Conservation (phyloP, 1,140 invertebrate genomes). For the Dinoponera quadriceps region DNA sequence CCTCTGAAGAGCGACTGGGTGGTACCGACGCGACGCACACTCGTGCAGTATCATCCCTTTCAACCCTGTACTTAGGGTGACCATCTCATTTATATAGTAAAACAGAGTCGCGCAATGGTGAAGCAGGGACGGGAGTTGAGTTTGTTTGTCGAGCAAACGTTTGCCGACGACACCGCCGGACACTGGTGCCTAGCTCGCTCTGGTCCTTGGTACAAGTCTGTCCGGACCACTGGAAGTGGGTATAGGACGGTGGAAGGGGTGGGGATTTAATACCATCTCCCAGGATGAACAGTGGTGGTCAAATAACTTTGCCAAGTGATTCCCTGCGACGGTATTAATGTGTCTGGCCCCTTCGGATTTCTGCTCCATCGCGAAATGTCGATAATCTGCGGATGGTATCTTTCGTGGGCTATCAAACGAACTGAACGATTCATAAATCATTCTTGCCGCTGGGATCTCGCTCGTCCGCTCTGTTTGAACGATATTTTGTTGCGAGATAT, state of each 20-base stretch:
- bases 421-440: slow-evolving; percentile 47
- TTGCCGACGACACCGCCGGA: slow-evolving; percentile 86
- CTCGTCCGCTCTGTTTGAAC: background rate
- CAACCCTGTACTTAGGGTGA: slow-evolving; percentile 78
- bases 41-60: slow-evolving; percentile 77
- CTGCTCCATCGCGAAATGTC: slow-evolving; percentile 72
- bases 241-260: slow-evolving; percentile 41
- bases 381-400: slow-evolving; percentile 66
- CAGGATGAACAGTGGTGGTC: slow-evolving; percentile 84
- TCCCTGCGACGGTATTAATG: slow-evolving; percentile 83
- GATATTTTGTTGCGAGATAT: slow-evolving; percentile 12
- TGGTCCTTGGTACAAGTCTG: slow-evolving; percentile 82
- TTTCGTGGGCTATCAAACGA: slow-evolving; percentile 46
- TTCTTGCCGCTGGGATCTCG: slow-evolving; percentile 12
- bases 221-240: slow-evolving; percentile 79
- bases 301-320: slow-evolving; percentile 85
- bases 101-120: slow-evolving; percentile 77
- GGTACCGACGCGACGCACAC: slow-evolving; percentile 65
- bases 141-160: slow-evolving; percentile 86
- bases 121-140: slow-evolving; percentile 79
- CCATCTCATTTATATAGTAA: slow-evolving; percentile 81
- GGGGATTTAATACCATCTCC: slow-evolving; percentile 84
- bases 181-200: slow-evolving; percentile 84
- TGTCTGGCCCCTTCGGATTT: slow-evolving; percentile 78
- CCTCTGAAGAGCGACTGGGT: slow-evolving; percentile 66